A percentile compares a stretch with the other conserved stretches of the same genome.
These are phyloP conservation scores for Alectoris magna DNA, from an alignment of 2,797 vertebrate genomes.

Conservation along the genomic window DNA sequence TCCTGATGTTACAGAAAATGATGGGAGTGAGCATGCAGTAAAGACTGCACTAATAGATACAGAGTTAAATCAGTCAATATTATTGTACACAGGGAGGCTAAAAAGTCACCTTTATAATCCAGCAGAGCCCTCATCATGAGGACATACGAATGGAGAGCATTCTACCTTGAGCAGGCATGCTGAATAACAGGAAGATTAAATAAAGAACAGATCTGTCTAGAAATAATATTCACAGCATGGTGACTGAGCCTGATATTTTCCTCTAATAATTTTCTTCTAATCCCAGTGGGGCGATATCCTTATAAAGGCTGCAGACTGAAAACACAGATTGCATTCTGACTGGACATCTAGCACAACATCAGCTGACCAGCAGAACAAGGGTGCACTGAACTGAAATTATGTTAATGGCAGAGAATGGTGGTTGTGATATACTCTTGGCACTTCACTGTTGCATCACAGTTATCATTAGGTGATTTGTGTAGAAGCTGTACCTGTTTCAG, in stretches of 20 bases:
- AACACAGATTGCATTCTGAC: not conserved
- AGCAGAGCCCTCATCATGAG: slow-evolving; percentile 4
- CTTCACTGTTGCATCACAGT: fast-evolving
- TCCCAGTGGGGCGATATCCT: not conserved
- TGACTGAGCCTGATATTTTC: not conserved
- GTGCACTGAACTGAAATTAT: not conserved
- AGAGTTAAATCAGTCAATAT: slow-evolving; percentile 30
- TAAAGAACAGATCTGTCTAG: not conserved
- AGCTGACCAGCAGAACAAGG: not conserved
- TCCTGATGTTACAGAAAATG: slow-evolving; percentile 13
- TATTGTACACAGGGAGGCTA: not conserved
- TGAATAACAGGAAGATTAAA: not conserved
- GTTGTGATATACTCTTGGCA: not conserved
- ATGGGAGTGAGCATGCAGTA: not conserved
- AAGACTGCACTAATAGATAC: not conserved
- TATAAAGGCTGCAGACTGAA: not conserved
- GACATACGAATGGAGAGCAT: not conserved
- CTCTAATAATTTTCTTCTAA: not conserved
- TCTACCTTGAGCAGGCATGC: not conserved
- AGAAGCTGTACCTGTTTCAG: not conserved
- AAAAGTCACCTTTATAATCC: slow-evolving; percentile 1
- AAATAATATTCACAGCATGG: not conserved
- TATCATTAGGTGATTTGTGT: not conserved
- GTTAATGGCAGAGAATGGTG: not conserved
- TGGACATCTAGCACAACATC: not conserved